A percentile compares a stretch with the other conserved stretches of the same genome.
These are phyloP conservation scores for Subacronicta megacephala DNA, from an alignment of 2,888 invertebrate genomes.

Conservation along the genomic window DNA sequence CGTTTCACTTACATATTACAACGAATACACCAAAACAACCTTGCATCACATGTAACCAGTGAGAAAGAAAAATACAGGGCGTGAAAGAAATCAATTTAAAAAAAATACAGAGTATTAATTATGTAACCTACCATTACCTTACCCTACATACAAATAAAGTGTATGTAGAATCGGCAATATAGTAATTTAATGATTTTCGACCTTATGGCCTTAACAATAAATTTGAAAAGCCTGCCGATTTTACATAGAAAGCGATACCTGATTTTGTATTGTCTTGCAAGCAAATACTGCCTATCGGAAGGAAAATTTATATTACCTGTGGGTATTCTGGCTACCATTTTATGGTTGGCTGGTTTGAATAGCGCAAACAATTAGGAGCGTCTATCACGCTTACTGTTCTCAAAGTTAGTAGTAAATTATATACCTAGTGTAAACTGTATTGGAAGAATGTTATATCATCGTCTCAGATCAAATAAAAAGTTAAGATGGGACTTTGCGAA, in stretches of 20 bases:
- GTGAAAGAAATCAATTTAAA: conserved; percentile 49
- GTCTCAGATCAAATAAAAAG: too few relatives aligned
- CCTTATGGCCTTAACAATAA: neutral
- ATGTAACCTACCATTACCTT: conserved; percentile 30
- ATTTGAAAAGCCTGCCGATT: neutral
- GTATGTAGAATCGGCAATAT: neutral
- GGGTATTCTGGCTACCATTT: conserved; percentile 20
- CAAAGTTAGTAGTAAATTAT: conserved; percentile 29
- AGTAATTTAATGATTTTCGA: neutral
- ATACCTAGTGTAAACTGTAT: conserved; percentile 20
- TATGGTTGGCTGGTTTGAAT: conserved; percentile 48
- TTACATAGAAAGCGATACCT: conserved; percentile 32
- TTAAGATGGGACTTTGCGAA: too few relatives aligned
- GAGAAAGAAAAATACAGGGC: conserved; percentile 43
- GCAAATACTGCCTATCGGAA: conserved; percentile 36
- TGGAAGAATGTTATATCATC: conserved; percentile 40
- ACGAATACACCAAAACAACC: conserved; percentile 6
- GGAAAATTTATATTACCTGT: conserved; percentile 43
- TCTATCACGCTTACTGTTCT: conserved; percentile 34
- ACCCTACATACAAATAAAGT: conserved; percentile 13
- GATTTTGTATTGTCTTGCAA: conserved; percentile 30
- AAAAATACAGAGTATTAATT: conserved; percentile 30
- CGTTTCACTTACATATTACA: conserved; percentile 16
- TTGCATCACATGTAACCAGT: conserved; percentile 20
- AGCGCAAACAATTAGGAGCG: conserved; percentile 28